Conservation (phyloP, 1,140 invertebrate genomes). For the Rhizoglyphus robini region DNA sequence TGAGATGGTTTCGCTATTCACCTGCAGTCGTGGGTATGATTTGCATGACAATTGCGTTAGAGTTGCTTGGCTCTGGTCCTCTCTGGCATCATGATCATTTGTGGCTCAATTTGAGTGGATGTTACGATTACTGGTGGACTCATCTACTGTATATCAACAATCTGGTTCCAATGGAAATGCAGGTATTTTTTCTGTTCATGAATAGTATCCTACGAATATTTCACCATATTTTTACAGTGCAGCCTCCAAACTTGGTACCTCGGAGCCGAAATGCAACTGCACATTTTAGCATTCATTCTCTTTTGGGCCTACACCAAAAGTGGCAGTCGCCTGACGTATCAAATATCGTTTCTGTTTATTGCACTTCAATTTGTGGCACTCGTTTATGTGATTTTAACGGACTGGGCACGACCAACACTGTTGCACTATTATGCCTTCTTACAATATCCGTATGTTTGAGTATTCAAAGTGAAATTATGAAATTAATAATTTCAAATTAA, state of each 20-base stretch:
- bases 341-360: no score
- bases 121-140: not conserved
- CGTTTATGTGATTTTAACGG: no score
- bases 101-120: not conserved
- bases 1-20: not conserved
- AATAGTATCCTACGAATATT: not conserved
- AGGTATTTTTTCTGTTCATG: not conserved
- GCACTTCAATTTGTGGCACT: no score
- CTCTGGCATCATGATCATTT: not conserved
- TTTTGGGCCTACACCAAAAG: not conserved
- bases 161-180: not conserved
- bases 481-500: no score
- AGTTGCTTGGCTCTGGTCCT: not conserved
- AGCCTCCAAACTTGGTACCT: slow-evolving; percentile 23
- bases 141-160: not conserved
- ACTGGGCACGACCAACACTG: no score
- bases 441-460: no score
- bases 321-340: no score
- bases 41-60: not conserved
- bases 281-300: slow-evolving; percentile 21
- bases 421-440: no score
- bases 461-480: no score
- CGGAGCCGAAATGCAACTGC: slow-evolving; percentile 23
- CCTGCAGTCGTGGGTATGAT: not conserved
- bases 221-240: slow-evolving; percentile 12